Base-by-base conservation (phyloP, 2,797 vertebrate species). In the Amniataba percoides region DNA sequence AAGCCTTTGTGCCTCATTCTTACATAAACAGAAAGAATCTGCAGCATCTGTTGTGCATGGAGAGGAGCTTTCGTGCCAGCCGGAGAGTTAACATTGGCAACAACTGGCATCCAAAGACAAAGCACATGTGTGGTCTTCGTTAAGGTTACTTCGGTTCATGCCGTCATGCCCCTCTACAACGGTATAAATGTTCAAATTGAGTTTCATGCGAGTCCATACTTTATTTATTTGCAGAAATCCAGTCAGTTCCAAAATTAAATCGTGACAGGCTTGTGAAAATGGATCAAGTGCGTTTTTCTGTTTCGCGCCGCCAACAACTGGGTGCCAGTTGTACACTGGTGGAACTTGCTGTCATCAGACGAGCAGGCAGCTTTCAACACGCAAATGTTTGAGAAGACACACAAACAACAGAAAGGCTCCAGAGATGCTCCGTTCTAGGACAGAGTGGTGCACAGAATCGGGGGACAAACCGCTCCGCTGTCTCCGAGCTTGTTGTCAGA, bases 1-100 rank as follows among this genome's bases (percentile, higher is more conserved):
- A 51, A 74, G 62, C 23, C 80, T 80, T 85, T 84, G 68, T 71
- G 67, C 72, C 58, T 82, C 70, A 56, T 55, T 84, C 65, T 70
- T 77, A 64, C 66, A 73, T 80, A 86, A 90, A 90, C 89, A 82
- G 18, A 51, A 70, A 78, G 67, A 75, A 74, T 87, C 66, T 74
- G 53, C 53, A 71, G 81, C 87, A 83, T 87, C 72, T 83, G 71
- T 53, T 83, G 76, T 77, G 62, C 72, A 78, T 42, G 81, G 27
- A 69, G 43, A 77, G 27, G 34, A 61, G 77, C 61, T 70, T 69
- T 78, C 11, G 55, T 84, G 79, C 58, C 71, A 70, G 76, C 55
- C 56, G 31, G 16, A 64, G 62, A 62, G 81, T 88, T 84, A 78
- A 86, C 82, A 75, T 68, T 86, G 84, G 64, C 84, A 77, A 43